Conservation (phyloP, 2,888 invertebrate genomes). For the Drosophila affinis region DNA sequence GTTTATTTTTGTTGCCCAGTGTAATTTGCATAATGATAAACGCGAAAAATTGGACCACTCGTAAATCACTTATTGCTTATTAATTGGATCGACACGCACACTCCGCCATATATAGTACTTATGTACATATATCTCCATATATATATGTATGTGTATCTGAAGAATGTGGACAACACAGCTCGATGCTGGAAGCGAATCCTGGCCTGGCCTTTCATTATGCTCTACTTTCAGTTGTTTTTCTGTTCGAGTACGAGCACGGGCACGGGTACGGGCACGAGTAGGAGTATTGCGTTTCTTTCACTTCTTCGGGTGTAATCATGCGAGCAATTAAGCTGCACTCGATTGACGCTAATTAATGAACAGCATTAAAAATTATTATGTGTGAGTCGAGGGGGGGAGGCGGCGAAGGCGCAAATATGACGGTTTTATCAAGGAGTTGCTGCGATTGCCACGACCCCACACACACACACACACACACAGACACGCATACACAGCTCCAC, state of each 20-base stretch:
- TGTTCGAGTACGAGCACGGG: background rate
- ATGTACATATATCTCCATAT: background rate
- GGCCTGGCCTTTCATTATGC: conserved; percentile 7
- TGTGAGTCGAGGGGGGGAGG: conserved; percentile 28
- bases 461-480: background rate
- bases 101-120: background rate
- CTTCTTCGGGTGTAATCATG: conserved; percentile 37
- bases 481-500: background rate
- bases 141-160: background rate
- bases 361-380: conserved; percentile 74
- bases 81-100: conserved; percentile 8
- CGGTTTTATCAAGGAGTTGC: conserved; percentile 32
- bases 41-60: conserved; percentile 5
- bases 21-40: background rate
- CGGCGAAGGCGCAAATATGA: conserved; percentile 52
- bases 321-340: conserved; percentile 46
- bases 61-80: conserved; percentile 21
- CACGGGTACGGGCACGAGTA: background rate
- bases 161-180: conserved; percentile 13
- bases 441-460: conserved; percentile 16
- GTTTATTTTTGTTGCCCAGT: background rate
- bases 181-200: too few species aligned
- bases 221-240: conserved; percentile 1
- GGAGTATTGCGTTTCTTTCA: background rate
- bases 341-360: conserved; percentile 68